phyloP scores from a whole-genome alignment of 2,113 vertebrate species.

The Stomatorhinus ivindoensis region DNA sequence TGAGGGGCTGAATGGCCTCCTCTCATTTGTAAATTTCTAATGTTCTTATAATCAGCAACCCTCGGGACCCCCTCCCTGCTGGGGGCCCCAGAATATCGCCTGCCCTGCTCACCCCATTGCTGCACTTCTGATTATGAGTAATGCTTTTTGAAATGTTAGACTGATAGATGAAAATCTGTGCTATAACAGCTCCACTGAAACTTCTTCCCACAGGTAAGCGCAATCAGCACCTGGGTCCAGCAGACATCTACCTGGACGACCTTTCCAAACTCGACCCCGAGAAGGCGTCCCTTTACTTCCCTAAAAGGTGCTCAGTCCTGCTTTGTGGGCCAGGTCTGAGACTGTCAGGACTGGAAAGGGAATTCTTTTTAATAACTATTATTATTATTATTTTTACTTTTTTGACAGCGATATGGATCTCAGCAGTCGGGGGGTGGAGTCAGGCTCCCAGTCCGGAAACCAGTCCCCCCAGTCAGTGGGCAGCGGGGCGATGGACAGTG shows the following conservation, averaged over 20 bases:
- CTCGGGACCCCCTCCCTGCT: too few species aligned
- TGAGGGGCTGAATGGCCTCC: too few species aligned
- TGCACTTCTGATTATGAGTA: not conserved
- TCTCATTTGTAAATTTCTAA: too few species aligned
- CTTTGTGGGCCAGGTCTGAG: not conserved
- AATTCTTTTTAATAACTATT: not conserved
- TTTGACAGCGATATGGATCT: conserved; percentile 57
- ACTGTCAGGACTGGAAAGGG: not conserved
- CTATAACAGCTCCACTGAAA: not conserved
- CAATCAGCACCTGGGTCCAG: conserved; percentile 64
- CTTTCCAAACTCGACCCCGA: conserved; percentile 62
- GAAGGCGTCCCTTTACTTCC: conserved; percentile 71
- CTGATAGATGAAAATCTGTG: not conserved
- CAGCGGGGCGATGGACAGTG: conserved; percentile 53
- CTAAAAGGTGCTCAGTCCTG: conserved; percentile 62
- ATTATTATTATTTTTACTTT: not conserved
- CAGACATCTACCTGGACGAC: conserved; percentile 75
- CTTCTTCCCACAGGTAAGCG: conserved; percentile 49
- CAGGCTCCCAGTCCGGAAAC: conserved; percentile 39
- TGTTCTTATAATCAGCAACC: too few species aligned
- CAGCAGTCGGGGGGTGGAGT: conserved; percentile 38
- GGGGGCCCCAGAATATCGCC: not conserved
- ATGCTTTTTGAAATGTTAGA: not conserved
- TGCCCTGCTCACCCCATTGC: not conserved
- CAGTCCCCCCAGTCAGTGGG: conserved; percentile 57